Conservation (phyloP, 2,797 vertebrate genomes). For the Falco cherrug region DNA sequence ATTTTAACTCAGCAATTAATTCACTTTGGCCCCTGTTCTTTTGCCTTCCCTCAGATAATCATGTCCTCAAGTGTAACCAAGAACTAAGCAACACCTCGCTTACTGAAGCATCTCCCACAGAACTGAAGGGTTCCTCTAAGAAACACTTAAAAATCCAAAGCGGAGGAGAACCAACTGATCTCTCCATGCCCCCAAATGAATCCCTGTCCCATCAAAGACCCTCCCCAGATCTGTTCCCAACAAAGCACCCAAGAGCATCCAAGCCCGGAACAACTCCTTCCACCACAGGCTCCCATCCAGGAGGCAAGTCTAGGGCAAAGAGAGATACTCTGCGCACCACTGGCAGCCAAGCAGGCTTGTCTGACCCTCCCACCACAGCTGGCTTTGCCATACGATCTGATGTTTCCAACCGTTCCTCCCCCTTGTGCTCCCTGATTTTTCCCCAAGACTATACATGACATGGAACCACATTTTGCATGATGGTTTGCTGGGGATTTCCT, state of each 20-base stretch:
- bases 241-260: not conserved
- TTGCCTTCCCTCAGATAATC: not conserved
- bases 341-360: not conserved
- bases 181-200: not conserved
- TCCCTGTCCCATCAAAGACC: not conserved
- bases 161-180: not conserved
- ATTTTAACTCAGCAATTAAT: not conserved
- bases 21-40: not conserved
- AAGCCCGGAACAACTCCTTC: not conserved
- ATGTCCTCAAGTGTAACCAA: fast-evolving
- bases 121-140: not conserved
- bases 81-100: not conserved
- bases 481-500: not conserved
- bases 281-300: not conserved
- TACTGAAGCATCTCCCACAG: not conserved
- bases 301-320: not conserved
- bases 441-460: not conserved
- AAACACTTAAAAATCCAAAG: not conserved
- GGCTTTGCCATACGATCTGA: not conserved
- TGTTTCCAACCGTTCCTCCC: fast-evolving
- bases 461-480: fast-evolving
- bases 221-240: not conserved
- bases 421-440: not conserved
- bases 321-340: fast-evolving
- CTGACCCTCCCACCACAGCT: not conserved